Base-by-base conservation (phyloP, 2,113 vertebrate species). In the Thamnophis sirtalis region DNA sequence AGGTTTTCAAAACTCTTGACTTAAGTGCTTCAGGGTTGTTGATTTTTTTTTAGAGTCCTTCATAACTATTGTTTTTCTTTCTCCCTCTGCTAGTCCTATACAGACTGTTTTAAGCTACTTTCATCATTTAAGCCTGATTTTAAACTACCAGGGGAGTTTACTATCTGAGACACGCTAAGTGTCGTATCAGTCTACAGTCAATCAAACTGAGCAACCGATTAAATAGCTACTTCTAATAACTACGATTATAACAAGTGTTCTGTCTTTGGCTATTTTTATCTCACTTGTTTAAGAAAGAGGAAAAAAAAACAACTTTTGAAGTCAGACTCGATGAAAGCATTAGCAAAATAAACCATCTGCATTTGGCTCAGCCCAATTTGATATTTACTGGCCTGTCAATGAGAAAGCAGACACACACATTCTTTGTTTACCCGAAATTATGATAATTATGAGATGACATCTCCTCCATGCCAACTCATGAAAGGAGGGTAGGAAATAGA, bases 401-500 rank as follows among this genome's bases (percentile, higher is more conserved):
- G 11, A 63, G 24, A 63, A 85, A 68, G 22, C 38, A 89, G 48
- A 51, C 43, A 84, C 5, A 19, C 51, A 21, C 53, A n/a, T 89
- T 48, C 43, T 33, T 84, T 86, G 55, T 55, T 92, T 48, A 48
- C 50, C 89, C 48, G 58, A 88, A 85, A 15, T 0, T 89, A 15
- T 24, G 49, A 24, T 95, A n/a, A 28, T 94, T 90, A 90, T 63
- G 19, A 86, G 48, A 92, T 58, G 43, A 91, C 22, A 50, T 33
- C 90, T 9, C 86, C 90, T 21, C 60, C 15, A 60, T 33, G 55
- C 90, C 91, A 60, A 89, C 89, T 88, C 54, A 17, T 55, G 51
- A 92, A 63, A 4, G 28, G 17, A 50, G 22, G 24, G 28, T 15
- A 89, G 0, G 8, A 21, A 48, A 0, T 43, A 60, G 53, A 49